Base-by-base conservation (phyloP, 2,113 vertebrate species). In the Neogale vison region DNA sequence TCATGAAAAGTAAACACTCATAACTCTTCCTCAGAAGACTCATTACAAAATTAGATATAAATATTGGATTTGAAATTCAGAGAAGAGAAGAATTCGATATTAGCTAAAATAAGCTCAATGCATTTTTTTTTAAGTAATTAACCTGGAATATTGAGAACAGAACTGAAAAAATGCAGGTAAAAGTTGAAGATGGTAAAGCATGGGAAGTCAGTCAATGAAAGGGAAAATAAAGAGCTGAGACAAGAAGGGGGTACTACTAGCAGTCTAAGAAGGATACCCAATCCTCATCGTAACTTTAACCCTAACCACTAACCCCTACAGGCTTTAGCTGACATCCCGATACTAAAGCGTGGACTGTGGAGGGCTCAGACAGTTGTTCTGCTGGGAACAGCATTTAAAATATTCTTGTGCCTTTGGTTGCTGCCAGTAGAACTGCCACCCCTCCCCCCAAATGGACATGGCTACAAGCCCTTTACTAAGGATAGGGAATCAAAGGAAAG, bases 1-100 rank as follows among this genome's bases (percentile, higher is more conserved):
- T 92, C 31, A 52, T 95, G 45, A 76, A 88, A 96, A 92, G 13
- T 94, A 89, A 97, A 88, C 31, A 31, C 31, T 92, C 45, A 90
- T 42, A 92, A 52, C 26, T 95, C 12, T 89, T 90, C 72, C 31
- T 95, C n/a, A 87, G 59, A 94, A 93, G 50, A 29, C 5, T 90
- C 47, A 52, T 81, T 82, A 34, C 6, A 88, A 67, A 90, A 76
- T 88, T 95, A 83, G 13, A 21, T 84, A 69, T 83, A 82, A 92
- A 34, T 65, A 92, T n/a, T 92, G 7, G 26, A 72, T 95, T 90
- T 95, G n/a, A 20, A 89, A 87, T 57, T 96, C 71, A 96, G 29
- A 74, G 39, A 87, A 87, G 24, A 84, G 45, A 95, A 20, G 2
- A 93, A 76, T 96, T 95, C 15, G 83, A 18, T 67, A 82, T 93